Base-by-base conservation (phyloP, 2,797 vertebrate species). In the Gouania willdenowi region DNA sequence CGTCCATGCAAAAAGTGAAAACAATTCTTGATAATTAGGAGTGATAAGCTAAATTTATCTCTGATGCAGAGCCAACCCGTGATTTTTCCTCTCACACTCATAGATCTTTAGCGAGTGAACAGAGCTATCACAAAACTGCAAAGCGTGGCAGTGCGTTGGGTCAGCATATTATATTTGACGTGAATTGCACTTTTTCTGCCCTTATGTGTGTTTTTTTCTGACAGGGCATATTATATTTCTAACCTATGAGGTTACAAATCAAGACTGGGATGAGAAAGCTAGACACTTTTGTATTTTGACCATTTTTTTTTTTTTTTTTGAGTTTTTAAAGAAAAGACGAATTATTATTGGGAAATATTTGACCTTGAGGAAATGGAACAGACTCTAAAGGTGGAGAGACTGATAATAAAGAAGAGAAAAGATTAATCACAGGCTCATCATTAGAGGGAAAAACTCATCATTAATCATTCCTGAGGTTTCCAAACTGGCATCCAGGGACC, bases 91-190 rank as follows among this genome's bases (percentile, higher is more conserved):
- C n/a, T 72, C 47, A 68, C 55, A 41, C 23, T n/a, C n/a, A n/a
- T n/a, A 8, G 25, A 7, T 6, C 3, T 43, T 52, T 20, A 45
- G 35, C 7, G n/a, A 19, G n/a, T n/a, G 33, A 48, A 41, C 17
- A 30, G 14, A 25, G 25, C 21, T 23, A 38, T 21, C 37, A 26
- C 25, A 15, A 24, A 40, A 45, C 11, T 42, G 43, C 29, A 39
- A 58, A 41, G 31, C 18, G 41, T 10, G 20, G 48, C 29, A 39
- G 37, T 13, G 16, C 45, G 71, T 71, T 55, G 25, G 38, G 47
- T 83, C 77, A 76, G 72, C 72, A 71, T 29, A 26, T 75, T 66
- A 47, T 41, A 48, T 41, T 28, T 49, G 42, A 63, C 45, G 55
- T 48, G 44, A 65, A 45, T 60, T 35, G 19, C 49, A 45, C 38